Base-by-base conservation (phyloP, 2,797 vertebrate genomes). In the Muscicapa striata region DNA sequence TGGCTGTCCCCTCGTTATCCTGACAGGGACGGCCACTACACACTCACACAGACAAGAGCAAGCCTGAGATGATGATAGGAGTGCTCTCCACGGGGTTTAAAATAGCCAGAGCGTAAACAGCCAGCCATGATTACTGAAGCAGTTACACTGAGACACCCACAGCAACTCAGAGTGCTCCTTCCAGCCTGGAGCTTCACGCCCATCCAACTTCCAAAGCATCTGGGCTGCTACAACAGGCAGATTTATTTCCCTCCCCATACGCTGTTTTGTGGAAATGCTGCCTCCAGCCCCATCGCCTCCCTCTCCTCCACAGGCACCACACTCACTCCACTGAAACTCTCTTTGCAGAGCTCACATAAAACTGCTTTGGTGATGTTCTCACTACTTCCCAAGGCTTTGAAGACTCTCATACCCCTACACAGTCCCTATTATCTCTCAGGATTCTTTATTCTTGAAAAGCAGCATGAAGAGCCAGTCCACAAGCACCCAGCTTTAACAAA, bases 331-430 rank as follows among this genome's bases (percentile, higher is more conserved):
- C 24, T 3, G 43, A 61, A 81, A 79, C 27, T 41, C 48, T 6
- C 3, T 49, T 11, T 8, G 21, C 58, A 51, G 46, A 52, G 66
- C 64, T 74, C 74, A 48, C 2, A 38, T 19, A n/a, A 4, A 32
- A 36, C 20, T 32, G 36, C 48, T 77, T 6, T 5, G 21, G 36
- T 1, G 1, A 54, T 4, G 8, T 38, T 17, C 62, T 63, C 0
- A 0, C 58, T n/a, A 13, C 46, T 70, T 85, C 30, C 19, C 57
- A 18, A 70, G 15, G 29, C 32, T 75, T 9, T 52, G 34, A 69
- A 57, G 57, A 10, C 46, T 86, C 69, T 58, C 9, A 2, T 8
- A 58, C 32, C 62, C 69, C 41, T 16, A 48, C 23, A 38, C 13
- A 68, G 51, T 18, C 30, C 38, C 52, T 36, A 64, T n/a, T 46